Evolutionary conservation across 1,140 invertebrate species (phyloP), one percentile per base, ranked within the genome.

Genomic region (Nautilus pompilius): DNA sequence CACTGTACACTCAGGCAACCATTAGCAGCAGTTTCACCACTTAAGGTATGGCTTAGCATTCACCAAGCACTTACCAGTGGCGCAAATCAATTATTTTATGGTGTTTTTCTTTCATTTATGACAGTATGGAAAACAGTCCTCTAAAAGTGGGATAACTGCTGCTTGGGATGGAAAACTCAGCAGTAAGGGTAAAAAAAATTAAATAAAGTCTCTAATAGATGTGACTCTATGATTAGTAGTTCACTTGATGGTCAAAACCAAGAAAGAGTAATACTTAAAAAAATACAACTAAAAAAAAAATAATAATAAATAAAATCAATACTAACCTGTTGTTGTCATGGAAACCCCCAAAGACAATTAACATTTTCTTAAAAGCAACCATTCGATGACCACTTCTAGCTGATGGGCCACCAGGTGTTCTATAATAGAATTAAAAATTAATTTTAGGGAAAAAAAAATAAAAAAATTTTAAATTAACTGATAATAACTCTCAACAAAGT

Each of bases 321-420:
- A 1, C 13, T 41, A 41, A 83, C 83, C 80, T 75, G 46, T 74
- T 68, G 82, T 94, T 95, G 80, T 96, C 93, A 76, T 93, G 88
- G 79, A 94, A 97, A 20, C 95, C 94, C 1, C 95, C 94, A 86
- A 96, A 97, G 24, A 96, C 83, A 66, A 95, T 85, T 0, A 97
- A 77, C 67, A 89, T 87, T 69, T 91, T 92, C 75, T 93, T 93
- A 17, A 88, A 84, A 5, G 87, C 85, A 6, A 88, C 85, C 93
- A 96, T 96, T 63, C 93, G 85, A 79, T 97, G 94, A 0, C 95
- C 95, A 80, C 93, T 96, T 63, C 94, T 85, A 0, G 92, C 85
- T 24, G 90, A 90, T 0, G 95, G 94, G 1, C 90, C 91, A 66
- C 91, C 88, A 26, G 87, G 77, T 58, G 87, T 82, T 68, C 88